Evolutionary conservation across 2,113 vertebrate species (phyloP), one percentile per base, ranked within the genome.

Genomic region (Takifugu flavidus): DNA sequence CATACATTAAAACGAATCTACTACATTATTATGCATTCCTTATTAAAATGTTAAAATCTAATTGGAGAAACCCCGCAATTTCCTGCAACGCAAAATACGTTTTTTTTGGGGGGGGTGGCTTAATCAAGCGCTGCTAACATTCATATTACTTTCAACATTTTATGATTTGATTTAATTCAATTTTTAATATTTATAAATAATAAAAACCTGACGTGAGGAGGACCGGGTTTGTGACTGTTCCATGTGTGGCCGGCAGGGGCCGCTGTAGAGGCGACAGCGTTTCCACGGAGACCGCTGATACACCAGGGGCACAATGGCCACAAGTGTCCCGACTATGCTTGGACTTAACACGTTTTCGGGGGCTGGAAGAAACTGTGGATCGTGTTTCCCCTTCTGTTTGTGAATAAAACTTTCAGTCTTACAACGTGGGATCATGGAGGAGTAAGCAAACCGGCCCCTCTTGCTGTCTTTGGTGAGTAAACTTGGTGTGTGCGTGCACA

Each of bases 221-320:
- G 4, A 47, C 3, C 3, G 3, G 49, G 25, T 12, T 46, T 44
- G 0, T 4, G 4, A 47, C 39, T 13, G 12, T 56, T 42, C 0
- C 20, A 25, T 14, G 39, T 43, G 13, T 49, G 50, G 4, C 62
- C 0, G 56, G 34, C 0, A 59, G 81, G 67, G 52, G 84, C 34
- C 75, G 82, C 82, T 58, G 75, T 70, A 3, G 74, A 62, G 77
- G 46, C 59, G 31, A 20, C 31, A 1, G 6, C 78, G 87, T 90
- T 90, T 82, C 87, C 84, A 82, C 13, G 88, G 86, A 74, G 82
- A 90, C 85, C 70, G 25, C 65, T 70, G 31, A 77, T 74, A 85
- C 85, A 65, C 49, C 59, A 75, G 76, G 53, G 64, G 6, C 60
- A 47, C 62, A 69, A 78, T 71, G 80, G 79, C 77, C 57, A 67